Base-by-base conservation (phyloP, 2,888 invertebrate species). In the Xestia c-nigrum region DNA sequence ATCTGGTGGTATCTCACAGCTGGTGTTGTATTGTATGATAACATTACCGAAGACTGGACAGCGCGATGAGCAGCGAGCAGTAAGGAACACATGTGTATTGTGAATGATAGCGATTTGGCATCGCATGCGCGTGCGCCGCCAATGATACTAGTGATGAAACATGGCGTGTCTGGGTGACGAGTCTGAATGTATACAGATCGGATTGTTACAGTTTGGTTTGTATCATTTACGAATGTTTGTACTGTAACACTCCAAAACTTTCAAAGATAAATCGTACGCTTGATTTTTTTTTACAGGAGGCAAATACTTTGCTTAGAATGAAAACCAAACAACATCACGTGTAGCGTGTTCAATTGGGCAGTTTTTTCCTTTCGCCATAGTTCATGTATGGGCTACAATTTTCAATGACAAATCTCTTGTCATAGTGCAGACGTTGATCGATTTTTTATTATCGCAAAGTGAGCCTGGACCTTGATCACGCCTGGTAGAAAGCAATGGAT, bases 1-100 rank as follows among this genome's bases (percentile, higher is more conserved):
- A 81, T 82, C 57, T 80, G 50, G 64, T 80, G 12, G 5, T 50
- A 70, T 64, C 24, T 47, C 43, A n/a, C 85, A 85, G 75, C 67
- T 74, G 80, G 74, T 66, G 61, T 55, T 72, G 67, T 72, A 21
- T 82, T 61, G 47, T 55, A 46, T 65, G 59, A 75, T 68, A 72
- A 76, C 81, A 66, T 85, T 80, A 24, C 38, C 40, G 16, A 12
- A n/a, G 6, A 12, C 24, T 55, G 59, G 69, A 84, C 52, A 70
- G 38, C 46, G 38, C 21, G 74, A 80, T 80, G 80, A 84, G 24
- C 55, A 55, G 40, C 14, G n/a, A 70, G 64, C 50, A 43, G 63
- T 57, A 21, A 21, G 19, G 31, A 67, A 70, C 80, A 74, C 21
- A 31, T 61, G 73, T 52, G 55, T 46, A n/a, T 47, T 50, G 59